Percentiles rank a stretch among this genome's conserved stretches.
Evolutionary conservation across 2,797 vertebrate species (phyloP).

Genomic region (Allochrocebus solatus): DNA sequence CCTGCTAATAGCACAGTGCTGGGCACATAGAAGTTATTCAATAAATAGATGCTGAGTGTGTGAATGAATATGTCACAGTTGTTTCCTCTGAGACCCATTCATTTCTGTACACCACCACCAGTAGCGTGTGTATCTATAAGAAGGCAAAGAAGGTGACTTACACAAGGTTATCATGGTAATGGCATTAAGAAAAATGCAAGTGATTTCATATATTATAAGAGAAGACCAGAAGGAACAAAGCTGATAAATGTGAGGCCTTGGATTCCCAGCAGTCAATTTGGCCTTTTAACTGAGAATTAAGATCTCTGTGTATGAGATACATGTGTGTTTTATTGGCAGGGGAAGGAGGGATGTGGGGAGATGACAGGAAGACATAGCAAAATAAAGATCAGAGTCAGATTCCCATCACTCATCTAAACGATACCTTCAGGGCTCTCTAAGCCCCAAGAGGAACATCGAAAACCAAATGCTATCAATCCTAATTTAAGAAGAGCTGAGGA

Average conservation of each 20-base stretch:
- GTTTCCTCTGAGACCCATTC: neutral
- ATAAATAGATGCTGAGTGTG: fast-evolving
- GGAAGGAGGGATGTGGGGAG: neutral
- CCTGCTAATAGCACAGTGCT: neutral
- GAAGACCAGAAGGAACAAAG: neutral
- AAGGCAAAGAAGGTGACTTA: too few relatives aligned
- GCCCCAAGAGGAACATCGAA: neutral
- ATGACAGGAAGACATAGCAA: neutral
- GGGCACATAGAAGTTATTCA: fast-evolving
- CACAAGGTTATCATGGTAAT: neutral
- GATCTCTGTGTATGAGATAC: neutral
- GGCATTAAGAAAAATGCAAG: neutral
- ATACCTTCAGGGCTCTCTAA: neutral
- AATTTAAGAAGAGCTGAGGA: neutral
- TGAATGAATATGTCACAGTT: fast-evolving
- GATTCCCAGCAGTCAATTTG: neutral
- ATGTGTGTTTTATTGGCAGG: neutral
- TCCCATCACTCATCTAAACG: too few relatives aligned
- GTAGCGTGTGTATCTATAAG: too few relatives aligned
- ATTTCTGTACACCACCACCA: neutral
- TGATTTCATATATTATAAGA: neutral
- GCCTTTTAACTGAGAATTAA: neutral
- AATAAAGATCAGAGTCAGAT: neutral
- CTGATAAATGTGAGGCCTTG: neutral
- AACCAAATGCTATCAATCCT: neutral